Evolutionary conservation across 2,113 vertebrate genomes (phyloP).

Genomic region (Periophthalmus modestus): DNA sequence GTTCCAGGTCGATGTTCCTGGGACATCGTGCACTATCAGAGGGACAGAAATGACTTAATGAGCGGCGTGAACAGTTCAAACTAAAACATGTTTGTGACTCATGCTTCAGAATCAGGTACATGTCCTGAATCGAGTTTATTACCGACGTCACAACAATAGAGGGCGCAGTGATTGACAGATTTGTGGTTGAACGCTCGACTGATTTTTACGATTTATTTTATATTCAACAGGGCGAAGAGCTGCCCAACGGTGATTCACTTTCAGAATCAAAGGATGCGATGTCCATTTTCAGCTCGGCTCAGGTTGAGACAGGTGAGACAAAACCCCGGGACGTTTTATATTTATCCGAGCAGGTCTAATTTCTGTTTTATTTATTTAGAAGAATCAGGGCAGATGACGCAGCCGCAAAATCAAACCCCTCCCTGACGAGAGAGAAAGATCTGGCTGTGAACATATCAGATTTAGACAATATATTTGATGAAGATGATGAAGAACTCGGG

Average conservation of each 20-base stretch:
- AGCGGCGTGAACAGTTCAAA: no score
- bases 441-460: conserved; percentile 93
- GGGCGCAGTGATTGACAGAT: background rate
- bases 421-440: conserved; percentile 94
- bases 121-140: no score
- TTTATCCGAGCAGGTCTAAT: background rate
- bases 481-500: conserved; percentile 93
- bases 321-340: background rate
- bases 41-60: no score
- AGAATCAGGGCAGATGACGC: conserved; percentile 84
- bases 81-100: no score
- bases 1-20: no score
- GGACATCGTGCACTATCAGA: no score
- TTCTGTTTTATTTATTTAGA: conserved; percentile 37
- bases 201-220: background rate
- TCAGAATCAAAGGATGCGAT: conserved; percentile 97
- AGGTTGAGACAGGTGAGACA: conserved; percentile 86
- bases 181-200: background rate
- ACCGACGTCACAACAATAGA: background rate
- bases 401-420: conserved; percentile 85
- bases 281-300: conserved; percentile 97
- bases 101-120: no score
- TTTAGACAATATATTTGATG: conserved; percentile 97
- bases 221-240: conserved; percentile 85
- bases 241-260: conserved; percentile 87